Base-by-base conservation (phyloP, 2,113 vertebrate species). In the Regulus satrapa region DNA sequence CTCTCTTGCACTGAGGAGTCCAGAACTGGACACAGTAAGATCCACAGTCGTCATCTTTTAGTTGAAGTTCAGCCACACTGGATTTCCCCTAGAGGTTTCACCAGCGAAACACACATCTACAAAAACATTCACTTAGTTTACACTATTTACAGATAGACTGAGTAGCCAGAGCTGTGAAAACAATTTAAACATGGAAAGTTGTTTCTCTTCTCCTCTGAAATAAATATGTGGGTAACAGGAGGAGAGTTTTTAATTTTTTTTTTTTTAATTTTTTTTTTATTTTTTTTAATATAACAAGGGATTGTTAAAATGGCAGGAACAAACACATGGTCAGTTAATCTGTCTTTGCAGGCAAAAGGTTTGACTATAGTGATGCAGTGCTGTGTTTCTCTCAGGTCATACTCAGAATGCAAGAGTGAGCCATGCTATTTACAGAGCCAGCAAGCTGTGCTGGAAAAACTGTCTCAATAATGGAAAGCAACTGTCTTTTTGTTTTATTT, bases 361-460 rank as follows among this genome's bases (percentile, higher is more conserved):
- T 81, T 0, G 1, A 68, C 21, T 34, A 8, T 3, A 46, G 18
- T 5, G 29, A 26, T 31, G n/a, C 2, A 63, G 14, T 16, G 14
- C 12, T 83, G 59, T 38, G 3, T 14, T 43, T 45, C 14, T 71
- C 38, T 76, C 52, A 36, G 34, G n/a, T 43, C 12, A 6, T 9
- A 52, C 21, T 56, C 26, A 23, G 40, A 51, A 16, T 5, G 5
- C 13, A 43, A 49, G 7, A 49, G 19, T 13, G 16, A 91, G 20
- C 8, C 2, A 12, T 9, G 9, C 2, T 56, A 14, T 43, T 68
- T n/a, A 25, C 29, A 61, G 55, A 75, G 12, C 8, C 63, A 64
- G 20, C 55, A 36, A 29, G 3, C 5, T 76, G 23, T 56, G 12
- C 29, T 64, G 63, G 48, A 80, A 89, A 89, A 80, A 59, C 12